phyloP scores from a whole-genome alignment of 1,140 invertebrate genomes.

The Prorops nasuta region DNA sequence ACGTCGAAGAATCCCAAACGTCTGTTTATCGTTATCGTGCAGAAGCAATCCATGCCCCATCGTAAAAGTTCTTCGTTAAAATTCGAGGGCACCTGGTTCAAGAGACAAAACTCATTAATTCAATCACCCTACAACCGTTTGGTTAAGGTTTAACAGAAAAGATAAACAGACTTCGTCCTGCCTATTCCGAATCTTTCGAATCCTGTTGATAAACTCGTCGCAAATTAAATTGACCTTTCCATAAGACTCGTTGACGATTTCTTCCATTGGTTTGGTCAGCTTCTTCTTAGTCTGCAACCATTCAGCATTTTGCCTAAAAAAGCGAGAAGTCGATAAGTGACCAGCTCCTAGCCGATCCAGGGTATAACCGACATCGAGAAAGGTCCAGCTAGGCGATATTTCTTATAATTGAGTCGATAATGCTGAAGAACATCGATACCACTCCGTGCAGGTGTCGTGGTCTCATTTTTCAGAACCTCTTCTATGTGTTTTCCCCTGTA shows the following conservation, averaged over 20 bases:
- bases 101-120: neutral
- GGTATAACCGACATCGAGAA: constrained; percentile 58
- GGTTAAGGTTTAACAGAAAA: neutral
- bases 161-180: constrained; percentile 57
- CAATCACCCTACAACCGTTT: neutral
- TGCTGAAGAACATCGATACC: constrained; percentile 63
- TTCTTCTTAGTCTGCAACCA: constrained; percentile 59
- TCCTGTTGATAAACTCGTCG: constrained; percentile 50
- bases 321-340: too few relatives aligned
- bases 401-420: constrained; percentile 59
- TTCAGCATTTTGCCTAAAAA: constrained; percentile 56
- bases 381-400: constrained; percentile 57
- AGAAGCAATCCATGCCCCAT: constrained; percentile 68
- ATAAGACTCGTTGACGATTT: constrained; percentile 43
- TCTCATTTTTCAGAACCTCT: constrained; percentile 61
- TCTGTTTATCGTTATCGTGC: constrained; percentile 61
- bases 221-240: constrained; percentile 48
- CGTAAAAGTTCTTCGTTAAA: constrained; percentile 64
- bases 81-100: constrained; percentile 51
- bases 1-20: constrained; percentile 60
- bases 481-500: constrained; percentile 63
- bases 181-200: constrained; percentile 56
- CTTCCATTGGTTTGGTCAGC: constrained; percentile 53
- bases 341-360: too few relatives aligned
- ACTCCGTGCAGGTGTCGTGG: constrained; percentile 59